These are phyloP conservation scores for Casuarius casuarius DNA, from an alignment of 2,113 vertebrate species.

Conservation along the genomic window DNA sequence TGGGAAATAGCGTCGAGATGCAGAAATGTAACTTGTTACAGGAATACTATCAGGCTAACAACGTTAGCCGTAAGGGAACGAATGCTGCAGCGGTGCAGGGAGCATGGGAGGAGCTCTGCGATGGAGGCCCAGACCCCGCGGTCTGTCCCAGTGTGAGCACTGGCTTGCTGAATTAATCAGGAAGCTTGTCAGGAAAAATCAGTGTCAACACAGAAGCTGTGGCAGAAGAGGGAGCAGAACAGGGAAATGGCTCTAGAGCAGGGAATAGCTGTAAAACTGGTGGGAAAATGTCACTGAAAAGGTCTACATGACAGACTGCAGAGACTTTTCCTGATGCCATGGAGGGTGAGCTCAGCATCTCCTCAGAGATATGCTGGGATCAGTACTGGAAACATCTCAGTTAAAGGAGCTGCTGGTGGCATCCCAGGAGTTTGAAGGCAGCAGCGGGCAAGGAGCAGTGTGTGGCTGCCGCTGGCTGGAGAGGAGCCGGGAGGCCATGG, in stretches of 20 bases:
- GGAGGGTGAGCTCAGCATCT: background rate
- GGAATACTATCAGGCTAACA: background rate
- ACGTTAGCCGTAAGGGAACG: background rate
- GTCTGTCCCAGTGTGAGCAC: background rate
- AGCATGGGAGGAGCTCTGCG: rapidly evolving
- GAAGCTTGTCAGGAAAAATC: background rate
- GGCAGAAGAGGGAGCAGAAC: background rate
- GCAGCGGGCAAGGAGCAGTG: background rate
- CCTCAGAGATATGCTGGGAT: background rate
- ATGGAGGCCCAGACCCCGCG: background rate
- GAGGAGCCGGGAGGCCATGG: background rate
- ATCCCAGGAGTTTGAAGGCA: background rate
- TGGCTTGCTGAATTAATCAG: background rate
- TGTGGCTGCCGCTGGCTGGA: background rate
- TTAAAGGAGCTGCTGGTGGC: background rate
- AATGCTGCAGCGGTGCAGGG: background rate
- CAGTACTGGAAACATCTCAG: background rate
- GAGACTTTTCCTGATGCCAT: background rate
- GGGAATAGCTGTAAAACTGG: background rate
- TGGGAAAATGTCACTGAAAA: background rate
- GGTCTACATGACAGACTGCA: background rate
- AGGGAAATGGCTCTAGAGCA: background rate
- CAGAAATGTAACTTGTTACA: background rate
- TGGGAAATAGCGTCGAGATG: conserved; percentile 5
- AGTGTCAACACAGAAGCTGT: background rate